Percentiles rank a stretch among this genome's conserved stretches.
Evolutionary conservation across 1,140 invertebrate species (phyloP).

Genomic region (Neodiprion lecontei): DNA sequence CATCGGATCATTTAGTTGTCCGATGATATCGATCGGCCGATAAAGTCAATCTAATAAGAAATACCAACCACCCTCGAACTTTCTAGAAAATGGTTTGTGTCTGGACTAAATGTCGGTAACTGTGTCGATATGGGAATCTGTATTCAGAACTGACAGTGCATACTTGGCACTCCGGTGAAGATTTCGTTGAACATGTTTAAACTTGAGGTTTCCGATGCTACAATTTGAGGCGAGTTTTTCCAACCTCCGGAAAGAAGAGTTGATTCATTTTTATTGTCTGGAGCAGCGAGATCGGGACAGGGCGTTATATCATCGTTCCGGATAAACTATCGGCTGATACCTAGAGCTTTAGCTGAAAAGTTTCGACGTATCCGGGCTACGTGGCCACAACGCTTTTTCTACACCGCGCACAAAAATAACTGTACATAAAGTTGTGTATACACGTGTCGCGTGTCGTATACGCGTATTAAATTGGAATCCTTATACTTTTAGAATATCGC

Average conservation of each 20-base stretch:
- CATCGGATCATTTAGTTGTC: no score
- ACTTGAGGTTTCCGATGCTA: neutral
- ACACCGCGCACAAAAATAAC: neutral
- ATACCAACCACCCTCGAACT: no score
- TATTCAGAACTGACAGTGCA: no score
- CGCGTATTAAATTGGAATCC: neutral
- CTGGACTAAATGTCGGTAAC: no score
- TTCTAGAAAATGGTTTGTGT: no score
- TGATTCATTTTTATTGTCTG: conserved; percentile 3
- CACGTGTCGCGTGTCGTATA: neutral
- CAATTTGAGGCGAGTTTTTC: neutral
- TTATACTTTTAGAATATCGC: neutral
- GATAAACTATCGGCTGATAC: neutral
- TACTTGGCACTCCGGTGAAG: no score
- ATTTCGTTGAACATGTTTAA: no score
- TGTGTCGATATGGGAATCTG: no score
- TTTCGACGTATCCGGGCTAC: conserved; percentile 3
- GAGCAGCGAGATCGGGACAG: neutral
- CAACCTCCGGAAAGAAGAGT: neutral
- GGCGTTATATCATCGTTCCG: neutral
- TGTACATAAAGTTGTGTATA: neutral
- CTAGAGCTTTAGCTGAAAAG: neutral
- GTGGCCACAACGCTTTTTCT: neutral
- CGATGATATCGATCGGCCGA: no score
- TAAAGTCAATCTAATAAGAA: no score